Evolutionary conservation across 2,888 invertebrate species (phyloP).

Genomic region (Amblyjoppa proteus): DNA sequence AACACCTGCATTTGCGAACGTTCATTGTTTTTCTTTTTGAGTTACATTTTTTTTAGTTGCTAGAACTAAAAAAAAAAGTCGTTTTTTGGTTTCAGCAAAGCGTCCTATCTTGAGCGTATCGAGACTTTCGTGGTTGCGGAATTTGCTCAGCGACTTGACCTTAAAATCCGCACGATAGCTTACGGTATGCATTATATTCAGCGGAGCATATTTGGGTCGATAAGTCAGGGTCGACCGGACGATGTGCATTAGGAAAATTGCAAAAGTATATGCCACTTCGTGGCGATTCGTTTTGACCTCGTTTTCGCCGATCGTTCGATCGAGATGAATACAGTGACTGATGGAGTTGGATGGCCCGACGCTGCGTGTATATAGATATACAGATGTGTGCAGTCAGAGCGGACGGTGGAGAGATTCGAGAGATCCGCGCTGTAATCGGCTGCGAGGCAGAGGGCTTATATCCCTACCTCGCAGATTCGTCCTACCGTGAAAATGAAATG

Average conservation of each 20-base stretch:
- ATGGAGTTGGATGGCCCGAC: constrained; percentile 27
- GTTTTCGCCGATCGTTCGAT: constrained; percentile 51
- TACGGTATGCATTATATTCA: constrained; percentile 11
- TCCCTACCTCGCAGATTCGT: constrained; percentile 24
- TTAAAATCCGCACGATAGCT: constrained; percentile 1
- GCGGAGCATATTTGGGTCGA: constrained; percentile 20
- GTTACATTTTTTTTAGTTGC: background rate
- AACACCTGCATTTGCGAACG: no score
- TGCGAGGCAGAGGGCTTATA: constrained; percentile 33
- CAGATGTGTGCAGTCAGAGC: background rate
- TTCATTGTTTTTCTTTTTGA: background rate
- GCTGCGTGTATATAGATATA: background rate
- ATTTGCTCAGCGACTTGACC: constrained; percentile 16
- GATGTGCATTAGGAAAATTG: constrained; percentile 63
- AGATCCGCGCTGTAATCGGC: constrained; percentile 44
- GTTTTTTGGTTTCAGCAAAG: background rate
- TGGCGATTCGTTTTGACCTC: constrained; percentile 51
- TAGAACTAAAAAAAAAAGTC: background rate
- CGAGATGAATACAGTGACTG: constrained; percentile 41
- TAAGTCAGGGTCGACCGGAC: constrained; percentile 49
- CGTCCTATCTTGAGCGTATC: background rate
- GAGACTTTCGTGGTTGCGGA: background rate
- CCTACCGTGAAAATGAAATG: constrained; percentile 50
- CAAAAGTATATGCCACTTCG: constrained; percentile 17
- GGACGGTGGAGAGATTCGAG: constrained; percentile 3